Evolutionary conservation across 2,113 vertebrate species (phyloP).

Genomic region (Leiothrix lutea): DNA sequence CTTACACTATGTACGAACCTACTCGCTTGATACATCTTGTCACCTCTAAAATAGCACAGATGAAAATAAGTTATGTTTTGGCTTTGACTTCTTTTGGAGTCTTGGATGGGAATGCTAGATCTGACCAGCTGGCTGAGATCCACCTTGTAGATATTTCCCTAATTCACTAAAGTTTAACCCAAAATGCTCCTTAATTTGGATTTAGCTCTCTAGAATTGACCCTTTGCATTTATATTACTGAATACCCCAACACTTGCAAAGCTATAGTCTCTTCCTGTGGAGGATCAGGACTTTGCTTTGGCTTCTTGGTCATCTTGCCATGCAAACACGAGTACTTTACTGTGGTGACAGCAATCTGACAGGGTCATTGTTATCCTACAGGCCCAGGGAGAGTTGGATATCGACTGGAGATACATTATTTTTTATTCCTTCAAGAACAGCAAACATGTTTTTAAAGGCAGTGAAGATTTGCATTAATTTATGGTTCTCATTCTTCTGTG

Average conservation of each 20-base stretch:
- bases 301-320: background rate
- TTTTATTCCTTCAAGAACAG: background rate
- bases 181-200: background rate
- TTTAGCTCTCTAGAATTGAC: background rate
- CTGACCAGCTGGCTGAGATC: conserved; percentile 41
- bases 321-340: background rate
- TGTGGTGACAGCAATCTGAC: background rate
- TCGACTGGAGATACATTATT: background rate
- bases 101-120: conserved; percentile 31
- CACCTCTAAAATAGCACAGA: conserved; percentile 56
- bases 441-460: background rate
- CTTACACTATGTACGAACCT: background rate
- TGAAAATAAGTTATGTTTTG: conserved; percentile 42
- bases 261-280: background rate
- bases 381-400: background rate
- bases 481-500: background rate
- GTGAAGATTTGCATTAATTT: background rate
- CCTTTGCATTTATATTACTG: background rate
- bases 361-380: background rate
- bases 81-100: conserved; percentile 22
- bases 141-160: background rate
- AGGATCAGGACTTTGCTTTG: background rate
- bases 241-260: background rate
- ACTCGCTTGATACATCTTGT: conserved; percentile 23
- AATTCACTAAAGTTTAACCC: background rate